Conservation (phyloP, 2,888 invertebrate genomes). For the Chromoteleia sp. region DNA sequence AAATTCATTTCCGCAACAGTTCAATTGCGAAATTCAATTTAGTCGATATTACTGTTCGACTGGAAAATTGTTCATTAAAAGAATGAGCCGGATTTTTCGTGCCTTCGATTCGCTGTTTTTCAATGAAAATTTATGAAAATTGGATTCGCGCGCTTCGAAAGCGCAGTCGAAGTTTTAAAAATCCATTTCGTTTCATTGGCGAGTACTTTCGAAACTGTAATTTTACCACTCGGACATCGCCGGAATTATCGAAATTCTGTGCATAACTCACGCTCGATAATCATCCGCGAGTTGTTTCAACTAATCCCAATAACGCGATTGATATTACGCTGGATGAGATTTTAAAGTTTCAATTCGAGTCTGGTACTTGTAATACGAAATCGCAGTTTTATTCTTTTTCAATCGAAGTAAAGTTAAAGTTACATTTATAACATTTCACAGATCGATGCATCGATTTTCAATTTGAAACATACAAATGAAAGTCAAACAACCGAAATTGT, state of each 20-base stretch:
- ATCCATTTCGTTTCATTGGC: background rate
- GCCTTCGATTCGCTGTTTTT: conserved; percentile 3
- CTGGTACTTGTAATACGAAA: conserved; percentile 7
- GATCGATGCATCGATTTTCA: conserved; percentile 20
- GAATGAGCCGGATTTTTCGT: background rate
- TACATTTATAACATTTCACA: background rate
- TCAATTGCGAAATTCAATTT: conserved; percentile 57
- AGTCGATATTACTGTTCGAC: conserved; percentile 24
- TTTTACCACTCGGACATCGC: too few species aligned
- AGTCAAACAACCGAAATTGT: conserved; percentile 33
- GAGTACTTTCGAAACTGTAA: background rate
- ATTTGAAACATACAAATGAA: conserved; percentile 31
- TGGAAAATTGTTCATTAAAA: conserved; percentile 47
- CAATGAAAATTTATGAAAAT: conserved; percentile 6
- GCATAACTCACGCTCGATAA: background rate
- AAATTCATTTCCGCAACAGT: conserved; percentile 50
- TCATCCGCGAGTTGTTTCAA: background rate
- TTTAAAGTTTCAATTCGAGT: too few species aligned
- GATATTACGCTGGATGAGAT: conserved; percentile 10
- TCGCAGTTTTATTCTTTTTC: background rate
- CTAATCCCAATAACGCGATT: background rate
- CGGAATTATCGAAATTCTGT: too few species aligned
- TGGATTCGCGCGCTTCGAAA: background rate
- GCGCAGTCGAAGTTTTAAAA: background rate
- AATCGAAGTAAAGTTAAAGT: too few species aligned